phyloP scores from a whole-genome alignment of 2,888 invertebrate species.

The Petrophora chlorosata region DNA sequence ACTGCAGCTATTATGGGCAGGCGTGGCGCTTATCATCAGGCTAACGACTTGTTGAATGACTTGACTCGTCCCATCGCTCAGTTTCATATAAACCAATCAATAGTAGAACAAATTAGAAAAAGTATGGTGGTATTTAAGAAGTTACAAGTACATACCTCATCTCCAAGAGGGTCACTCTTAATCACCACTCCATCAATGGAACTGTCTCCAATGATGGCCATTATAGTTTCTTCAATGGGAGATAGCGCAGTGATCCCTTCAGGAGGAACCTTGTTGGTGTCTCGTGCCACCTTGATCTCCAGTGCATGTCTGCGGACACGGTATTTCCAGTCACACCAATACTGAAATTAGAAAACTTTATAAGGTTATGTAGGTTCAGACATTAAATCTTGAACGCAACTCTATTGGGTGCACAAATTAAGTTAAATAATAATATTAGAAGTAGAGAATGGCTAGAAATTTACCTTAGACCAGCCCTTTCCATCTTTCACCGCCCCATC shows the following conservation, averaged over 20 bases:
- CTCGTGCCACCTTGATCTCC: constrained; percentile 54
- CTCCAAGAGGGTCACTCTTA: constrained; percentile 57
- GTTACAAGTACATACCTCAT: too few relatives aligned
- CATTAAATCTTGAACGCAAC: background rate
- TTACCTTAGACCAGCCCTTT: constrained; percentile 70
- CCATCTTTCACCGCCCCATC: constrained; percentile 59
- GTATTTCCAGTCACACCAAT: constrained; percentile 71
- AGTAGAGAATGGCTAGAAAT: too few relatives aligned
- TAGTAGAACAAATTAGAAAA: too few relatives aligned
- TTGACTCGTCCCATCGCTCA: too few relatives aligned
- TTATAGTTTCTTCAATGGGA: constrained; percentile 55
- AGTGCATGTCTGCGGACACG: constrained; percentile 59
- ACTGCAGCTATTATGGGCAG: too few relatives aligned
- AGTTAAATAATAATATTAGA: too few relatives aligned
- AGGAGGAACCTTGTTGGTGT: constrained; percentile 44
- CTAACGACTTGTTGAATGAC: too few relatives aligned
- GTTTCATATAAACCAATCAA: too few relatives aligned
- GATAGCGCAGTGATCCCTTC: constrained; percentile 52
- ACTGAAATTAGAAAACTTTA: constrained; percentile 43
- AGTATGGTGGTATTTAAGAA: too few relatives aligned
- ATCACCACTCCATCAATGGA: constrained; percentile 53
- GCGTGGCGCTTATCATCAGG: too few relatives aligned
- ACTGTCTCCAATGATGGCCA: constrained; percentile 57
- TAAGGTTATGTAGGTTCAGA: background rate
- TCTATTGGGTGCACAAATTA: too few relatives aligned